A percentile compares a stretch with the other conserved stretches of the same genome.
Conservation (phyloP, 2,113 vertebrate genomes). For the Pedionomus torquatus region DNA sequence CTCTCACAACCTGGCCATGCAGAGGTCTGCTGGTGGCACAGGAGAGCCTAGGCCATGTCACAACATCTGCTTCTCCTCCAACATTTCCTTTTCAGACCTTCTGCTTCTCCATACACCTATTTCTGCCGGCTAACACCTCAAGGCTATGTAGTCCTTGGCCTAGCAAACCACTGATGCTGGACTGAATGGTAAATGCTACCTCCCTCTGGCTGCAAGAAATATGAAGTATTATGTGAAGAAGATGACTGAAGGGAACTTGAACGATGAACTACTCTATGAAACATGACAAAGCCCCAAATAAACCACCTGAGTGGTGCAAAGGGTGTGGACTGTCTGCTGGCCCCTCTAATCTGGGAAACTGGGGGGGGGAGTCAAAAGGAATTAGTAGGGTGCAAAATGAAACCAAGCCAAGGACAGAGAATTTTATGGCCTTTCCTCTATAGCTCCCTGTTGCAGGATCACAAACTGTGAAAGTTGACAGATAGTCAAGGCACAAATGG, state of each 20-base stretch:
- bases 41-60: neutral
- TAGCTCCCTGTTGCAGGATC: neutral
- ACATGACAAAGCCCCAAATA: neutral
- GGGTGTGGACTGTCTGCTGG: neutral
- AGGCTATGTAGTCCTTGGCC: neutral
- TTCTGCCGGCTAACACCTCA: neutral
- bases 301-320: fast-evolving
- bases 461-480: neutral
- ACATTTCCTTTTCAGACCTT: neutral
- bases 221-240: neutral
- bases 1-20: neutral
- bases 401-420: neutral
- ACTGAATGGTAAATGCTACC: neutral
- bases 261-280: neutral
- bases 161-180: neutral
- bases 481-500: neutral
- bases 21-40: neutral
- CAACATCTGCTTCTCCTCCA: neutral
- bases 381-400: neutral
- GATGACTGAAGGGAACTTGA: neutral
- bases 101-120: neutral
- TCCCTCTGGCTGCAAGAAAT: neutral
- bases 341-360: neutral
- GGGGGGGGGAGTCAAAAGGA: neutral
- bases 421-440: neutral